Conservation (phyloP, 2,113 vertebrate species). For the Nanorana parkeri region DNA sequence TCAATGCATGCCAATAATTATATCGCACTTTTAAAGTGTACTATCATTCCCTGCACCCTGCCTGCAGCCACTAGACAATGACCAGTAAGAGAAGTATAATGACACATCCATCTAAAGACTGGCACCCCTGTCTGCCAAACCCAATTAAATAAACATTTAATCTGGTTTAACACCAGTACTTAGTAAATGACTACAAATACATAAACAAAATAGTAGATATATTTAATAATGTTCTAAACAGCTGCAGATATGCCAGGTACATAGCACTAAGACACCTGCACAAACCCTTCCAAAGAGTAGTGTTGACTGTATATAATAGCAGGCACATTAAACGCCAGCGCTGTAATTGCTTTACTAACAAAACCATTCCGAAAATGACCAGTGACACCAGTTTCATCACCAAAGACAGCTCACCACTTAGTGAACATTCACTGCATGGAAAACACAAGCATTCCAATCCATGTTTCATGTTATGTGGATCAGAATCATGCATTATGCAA, state of each 20-base stretch:
- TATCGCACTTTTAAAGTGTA: neutral
- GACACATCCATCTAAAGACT: neutral
- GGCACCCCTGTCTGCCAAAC: neutral
- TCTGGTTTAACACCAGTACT: neutral
- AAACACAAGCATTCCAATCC: neutral
- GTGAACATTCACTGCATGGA: neutral
- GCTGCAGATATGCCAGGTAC: no score
- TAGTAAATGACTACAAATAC: neutral
- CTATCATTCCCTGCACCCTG: neutral
- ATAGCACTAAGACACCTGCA: neutral
- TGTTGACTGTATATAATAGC: neutral
- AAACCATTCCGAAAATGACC: neutral
- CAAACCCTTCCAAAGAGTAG: neutral
- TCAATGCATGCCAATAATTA: slow-evolving; percentile 21
- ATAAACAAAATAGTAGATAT: neutral
- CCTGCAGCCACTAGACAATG: neutral
- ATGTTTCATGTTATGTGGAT: neutral
- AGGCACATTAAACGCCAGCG: neutral
- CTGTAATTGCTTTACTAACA: neutral
- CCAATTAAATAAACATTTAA: neutral
- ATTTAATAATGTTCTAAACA: neutral
- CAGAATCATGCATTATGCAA: neutral
- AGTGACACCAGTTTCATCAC: slow-evolving; percentile 36
- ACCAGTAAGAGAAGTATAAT: neutral
- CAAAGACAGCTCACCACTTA: slow-evolving; percentile 35